Base-by-base conservation (phyloP, 2,888 invertebrate genomes). In the Copidosoma aretas region DNA sequence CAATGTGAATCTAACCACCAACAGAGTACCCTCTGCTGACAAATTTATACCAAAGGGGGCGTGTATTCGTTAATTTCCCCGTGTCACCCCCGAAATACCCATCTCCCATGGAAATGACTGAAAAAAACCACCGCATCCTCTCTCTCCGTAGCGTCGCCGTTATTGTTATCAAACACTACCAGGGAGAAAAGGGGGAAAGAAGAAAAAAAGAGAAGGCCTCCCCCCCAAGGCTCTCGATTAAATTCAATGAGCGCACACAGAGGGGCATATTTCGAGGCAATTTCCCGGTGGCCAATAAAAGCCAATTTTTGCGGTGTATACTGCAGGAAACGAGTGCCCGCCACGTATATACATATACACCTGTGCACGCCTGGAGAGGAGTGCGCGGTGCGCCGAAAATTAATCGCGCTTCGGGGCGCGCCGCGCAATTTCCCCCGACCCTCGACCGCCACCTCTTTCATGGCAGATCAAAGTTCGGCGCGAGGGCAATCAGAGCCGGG, bases 281-380 rank as follows among this genome's bases (percentile, higher is more conserved):
- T 70, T 60, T 63, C 60, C 66, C 63, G 63, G 32, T 32, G 49
- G 59, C 58, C 61, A 61, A 68, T 64, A 61, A 61, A 61, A 46
- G n/a, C 61, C 68, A 61, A 68, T 68, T 68, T 68, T 68, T 64
- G 53, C 56, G 41, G 41, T 51, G 61, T n/a, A n/a, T n/a, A n/a
- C n/a, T n/a, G 8, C 32, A 32, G 32, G 32, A 32, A 32, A 32
- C 32, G 32, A 32, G 32, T 32, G 32, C 4, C 61, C 32, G 32
- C 32, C 32, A 8, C 53, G 22, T n/a, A 4, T 21, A 39, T 21
- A 15, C 19, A 24, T 60, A 49, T 60, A 64, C 52, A 67, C 53
- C 21, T 4, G 8, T 19, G 19, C 52, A 46, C 10, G 46, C 46
- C 10, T 10, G 12, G 10, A 46, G 46, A 10, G 1, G 21, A 21